Base-by-base conservation (phyloP, 2,888 invertebrate species). In the Cantharis rustica region DNA sequence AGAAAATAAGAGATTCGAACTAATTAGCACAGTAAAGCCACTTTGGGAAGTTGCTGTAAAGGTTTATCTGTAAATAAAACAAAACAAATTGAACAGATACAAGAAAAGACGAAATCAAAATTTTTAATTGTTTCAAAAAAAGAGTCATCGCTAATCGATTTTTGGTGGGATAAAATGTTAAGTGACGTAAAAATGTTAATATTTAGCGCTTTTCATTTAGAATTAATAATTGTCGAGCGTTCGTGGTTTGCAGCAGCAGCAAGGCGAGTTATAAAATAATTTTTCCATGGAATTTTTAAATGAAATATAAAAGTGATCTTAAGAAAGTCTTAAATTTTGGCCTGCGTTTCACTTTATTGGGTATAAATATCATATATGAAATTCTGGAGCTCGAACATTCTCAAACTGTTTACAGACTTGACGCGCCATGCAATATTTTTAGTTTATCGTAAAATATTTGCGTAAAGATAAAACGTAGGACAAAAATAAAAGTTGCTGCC, bases 391-490 rank as follows among this genome's bases (percentile, higher is more conserved):
- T 26, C 31, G 20, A 73, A 62, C 68, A 76, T 68, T 16, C 70
- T 62, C 70, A 75, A 75, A 74, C 72, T 77, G 76, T 79, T 77
- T 78, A 69, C 78, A 79, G 79, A 78, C 80, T 81, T 81, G 81
- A 81, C 81, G 81, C 80, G 74, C 76, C 79, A 76, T 73, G 79
- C 80, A 79, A 81, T 82, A 81, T 81, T 82, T 79, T 73, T 73
- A 74, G 79, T 81, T 83, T 82, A 83, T 83, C 82, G 71, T 83
- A 80, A 82, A 82, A 82, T 83, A 83, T 83, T 83, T 82, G 79
- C 72, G 77, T 78, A 78, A 80, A 82, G 81, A 82, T 82, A 82
- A 81, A 79, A 73, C 62, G 73, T 31, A 72, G 71, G 75, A 80
- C 78, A 81, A 80, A 79, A 82, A 80, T 80, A 81, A 81, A 82